Conservation (phyloP, 2,797 vertebrate species). For the Crenuchus spilurus region DNA sequence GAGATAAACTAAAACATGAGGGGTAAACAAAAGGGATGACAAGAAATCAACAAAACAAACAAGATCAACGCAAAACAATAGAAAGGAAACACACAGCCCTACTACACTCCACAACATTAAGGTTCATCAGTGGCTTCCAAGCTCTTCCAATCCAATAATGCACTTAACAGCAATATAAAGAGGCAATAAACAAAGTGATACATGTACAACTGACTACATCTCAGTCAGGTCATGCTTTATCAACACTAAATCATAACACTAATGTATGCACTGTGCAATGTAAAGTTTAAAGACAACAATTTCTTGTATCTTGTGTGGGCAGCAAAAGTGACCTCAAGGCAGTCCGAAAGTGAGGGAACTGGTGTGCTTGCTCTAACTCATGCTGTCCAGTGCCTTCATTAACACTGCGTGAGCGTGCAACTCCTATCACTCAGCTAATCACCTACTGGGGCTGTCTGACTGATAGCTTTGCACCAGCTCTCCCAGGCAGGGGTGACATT, state of each 20-base stretch:
- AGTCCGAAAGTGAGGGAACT: conserved; percentile 18
- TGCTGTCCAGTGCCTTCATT: conserved; percentile 33
- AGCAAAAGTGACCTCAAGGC: conserved; percentile 28
- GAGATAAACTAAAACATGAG: conserved; percentile 59
- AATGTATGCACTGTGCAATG: conserved; percentile 7
- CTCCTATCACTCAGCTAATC: conserved; percentile 12
- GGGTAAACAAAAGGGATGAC: conserved; percentile 52
- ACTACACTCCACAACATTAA: conserved; percentile 13
- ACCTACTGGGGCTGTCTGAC: not conserved
- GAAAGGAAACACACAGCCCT: conserved; percentile 34
- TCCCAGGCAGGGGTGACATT: not conserved
- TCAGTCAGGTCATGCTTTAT: conserved; percentile 24
- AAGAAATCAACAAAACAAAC: conserved; percentile 51
- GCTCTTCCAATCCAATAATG: conserved; percentile 36
- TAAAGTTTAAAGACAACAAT: not conserved
- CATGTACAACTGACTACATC: conserved; percentile 20
- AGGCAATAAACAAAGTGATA: conserved; percentile 22
- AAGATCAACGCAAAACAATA: conserved; percentile 43
- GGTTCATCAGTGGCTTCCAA: conserved; percentile 17
- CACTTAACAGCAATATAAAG: conserved; percentile 18
- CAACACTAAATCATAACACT: not conserved
- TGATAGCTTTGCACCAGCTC: not conserved
- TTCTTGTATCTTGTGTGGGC: not conserved
- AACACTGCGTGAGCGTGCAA: conserved; percentile 3
- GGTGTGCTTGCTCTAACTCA: conserved; percentile 14